Base-by-base conservation (phyloP, 2,888 invertebrate species). In the Dryococelus australis region DNA sequence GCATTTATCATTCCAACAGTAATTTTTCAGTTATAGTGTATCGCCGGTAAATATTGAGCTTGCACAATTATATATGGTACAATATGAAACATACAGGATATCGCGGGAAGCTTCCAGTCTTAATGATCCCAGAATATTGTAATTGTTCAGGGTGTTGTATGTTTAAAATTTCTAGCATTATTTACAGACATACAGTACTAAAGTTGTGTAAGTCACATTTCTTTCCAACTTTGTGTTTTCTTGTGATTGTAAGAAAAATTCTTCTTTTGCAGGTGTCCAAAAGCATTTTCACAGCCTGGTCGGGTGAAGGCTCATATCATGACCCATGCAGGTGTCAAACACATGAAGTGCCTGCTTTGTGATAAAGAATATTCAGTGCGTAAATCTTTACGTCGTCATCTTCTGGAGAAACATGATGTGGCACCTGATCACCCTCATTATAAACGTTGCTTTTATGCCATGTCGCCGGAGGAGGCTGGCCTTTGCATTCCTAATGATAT, bases 341-440 rank as follows among this genome's bases (percentile, higher is more conserved):
- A 93, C 28, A 92, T 93, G 47, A 92, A 94, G 94, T 94, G 94
- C 91, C 93, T 93, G 89, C 91, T 92, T 87, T 94, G 94, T 89
- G 92, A 93, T 4, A 94, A 94, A 90, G 91, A 92, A 0, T 94
- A 93, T 89, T 92, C 93, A 27, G 92, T 93, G 12, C 93, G 93
- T 88, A 92, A 93, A 78, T 93, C 94, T 0, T 92, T 94, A 87
- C 89, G 93, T 4, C 92, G 92, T 47, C 94, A 94, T 90, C 90
- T 94, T n/a, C 92, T 92, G 0, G 92, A 92, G 83, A 92, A 94
- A 0, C 94, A 94, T 90, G 88, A 89, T 87, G 88, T 89, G 51
- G 87, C 88, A 47, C 89, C 86, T 43, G 89, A 89, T 27, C 89
- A 89, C 84, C 89, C 89, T 16, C 88, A 89, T 35, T 89, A 89